Evolutionary conservation across 2,113 vertebrate species (phyloP).

Genomic region (Stercorarius parasiticus): DNA sequence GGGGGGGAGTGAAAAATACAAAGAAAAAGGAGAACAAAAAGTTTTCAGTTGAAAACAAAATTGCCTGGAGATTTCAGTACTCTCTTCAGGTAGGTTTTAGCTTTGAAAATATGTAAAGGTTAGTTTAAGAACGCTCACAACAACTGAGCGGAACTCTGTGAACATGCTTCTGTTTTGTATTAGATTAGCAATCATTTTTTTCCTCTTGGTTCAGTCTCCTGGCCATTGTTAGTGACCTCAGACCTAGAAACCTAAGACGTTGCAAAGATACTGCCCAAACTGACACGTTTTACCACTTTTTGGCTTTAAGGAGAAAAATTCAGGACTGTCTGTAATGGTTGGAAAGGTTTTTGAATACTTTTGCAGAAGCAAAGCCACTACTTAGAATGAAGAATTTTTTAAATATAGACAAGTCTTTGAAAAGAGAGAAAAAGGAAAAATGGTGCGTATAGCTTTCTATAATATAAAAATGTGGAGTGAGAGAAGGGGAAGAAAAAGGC

Average conservation of each 20-base stretch:
- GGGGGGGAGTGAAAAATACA: background rate
- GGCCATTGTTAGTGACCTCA: background rate
- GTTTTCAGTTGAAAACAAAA: background rate
- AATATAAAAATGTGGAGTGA: background rate
- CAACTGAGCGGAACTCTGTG: background rate
- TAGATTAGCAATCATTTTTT: background rate
- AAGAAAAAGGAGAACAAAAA: background rate
- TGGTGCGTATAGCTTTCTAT: background rate
- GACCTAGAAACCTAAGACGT: background rate
- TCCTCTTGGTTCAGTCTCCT: background rate
- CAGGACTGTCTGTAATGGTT: background rate
- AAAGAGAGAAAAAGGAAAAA: background rate
- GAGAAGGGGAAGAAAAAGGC: background rate
- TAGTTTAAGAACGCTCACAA: background rate
- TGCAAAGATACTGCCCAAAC: background rate
- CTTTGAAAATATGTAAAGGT: background rate
- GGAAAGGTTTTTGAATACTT: background rate
- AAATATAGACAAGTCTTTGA: background rate
- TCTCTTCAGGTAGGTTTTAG: background rate
- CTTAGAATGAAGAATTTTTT: background rate
- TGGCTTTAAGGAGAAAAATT: background rate
- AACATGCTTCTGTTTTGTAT: background rate
- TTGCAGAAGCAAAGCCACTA: background rate
- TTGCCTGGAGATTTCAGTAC: background rate
- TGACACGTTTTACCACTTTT: accelerated